Percentiles rank a stretch among this genome's conserved stretches.
These are phyloP conservation scores for Hydriomena furcata DNA, from an alignment of 2,888 invertebrate genomes.

Conservation along the genomic window DNA sequence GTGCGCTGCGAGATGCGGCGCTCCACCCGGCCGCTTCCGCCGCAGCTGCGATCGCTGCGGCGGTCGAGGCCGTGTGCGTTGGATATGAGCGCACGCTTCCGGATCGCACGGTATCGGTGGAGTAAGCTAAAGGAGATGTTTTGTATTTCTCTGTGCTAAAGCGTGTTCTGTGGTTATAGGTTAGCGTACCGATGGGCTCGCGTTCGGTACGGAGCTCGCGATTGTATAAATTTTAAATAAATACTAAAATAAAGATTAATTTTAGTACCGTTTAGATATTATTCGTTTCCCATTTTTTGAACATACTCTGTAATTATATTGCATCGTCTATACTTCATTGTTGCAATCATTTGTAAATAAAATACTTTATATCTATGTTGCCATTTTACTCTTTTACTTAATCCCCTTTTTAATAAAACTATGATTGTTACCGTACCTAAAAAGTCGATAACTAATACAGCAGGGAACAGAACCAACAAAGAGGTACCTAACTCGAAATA, in stretches of 20 bases:
- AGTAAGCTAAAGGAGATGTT: neutral
- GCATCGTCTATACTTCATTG: conserved; percentile 83
- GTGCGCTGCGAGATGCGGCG: conserved; percentile 6
- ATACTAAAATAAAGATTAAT: conserved; percentile 57
- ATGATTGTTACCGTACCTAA: neutral
- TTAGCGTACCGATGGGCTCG: conserved; percentile 33
- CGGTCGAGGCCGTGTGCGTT: conserved; percentile 11
- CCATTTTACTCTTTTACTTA: conserved; percentile 29
- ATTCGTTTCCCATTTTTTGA: conserved; percentile 80
- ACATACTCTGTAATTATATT: conserved; percentile 83
- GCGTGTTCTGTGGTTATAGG: conserved; percentile 31
- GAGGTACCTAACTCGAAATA: too few species aligned
- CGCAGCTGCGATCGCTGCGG: too few species aligned
- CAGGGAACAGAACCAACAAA: too few species aligned
- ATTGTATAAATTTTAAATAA: conserved; percentile 76
- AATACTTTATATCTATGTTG: conserved; percentile 77
- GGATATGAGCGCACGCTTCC: conserved; percentile 6
- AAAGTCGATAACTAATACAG: too few species aligned
- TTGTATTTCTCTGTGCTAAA: conserved; percentile 25
- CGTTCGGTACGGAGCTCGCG: conserved; percentile 47
- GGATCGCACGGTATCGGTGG: neutral
- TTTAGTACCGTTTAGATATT: conserved; percentile 83
- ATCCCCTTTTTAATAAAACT: too few species aligned
- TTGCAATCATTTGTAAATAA: conserved; percentile 85
- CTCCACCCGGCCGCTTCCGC: conserved; percentile 18